Evolutionary conservation across 2,888 invertebrate genomes (phyloP).

Genomic region (Dasysyrphus tricinctus): DNA sequence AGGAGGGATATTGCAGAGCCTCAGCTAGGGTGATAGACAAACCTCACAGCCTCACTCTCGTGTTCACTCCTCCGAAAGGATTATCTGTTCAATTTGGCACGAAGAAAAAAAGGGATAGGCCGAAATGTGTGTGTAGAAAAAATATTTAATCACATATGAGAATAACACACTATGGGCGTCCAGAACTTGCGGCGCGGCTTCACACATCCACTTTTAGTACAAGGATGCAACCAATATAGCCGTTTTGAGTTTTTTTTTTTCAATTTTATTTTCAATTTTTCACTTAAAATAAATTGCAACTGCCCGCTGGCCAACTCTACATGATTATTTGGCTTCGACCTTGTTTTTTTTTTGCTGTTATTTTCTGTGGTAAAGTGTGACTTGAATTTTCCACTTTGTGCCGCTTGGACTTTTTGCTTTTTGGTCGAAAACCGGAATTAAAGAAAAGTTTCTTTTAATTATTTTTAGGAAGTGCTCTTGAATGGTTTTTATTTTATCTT

Average conservation of each 20-base stretch:
- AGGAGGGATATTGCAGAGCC: constrained; percentile 8
- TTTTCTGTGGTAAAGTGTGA: background rate
- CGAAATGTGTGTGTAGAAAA: background rate
- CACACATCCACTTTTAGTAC: constrained; percentile 13
- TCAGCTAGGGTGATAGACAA: constrained; percentile 5
- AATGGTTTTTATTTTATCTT: background rate
- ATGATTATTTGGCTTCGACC: constrained; percentile 63
- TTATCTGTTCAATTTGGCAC: constrained; percentile 59
- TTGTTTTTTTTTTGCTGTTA: constrained; percentile 37
- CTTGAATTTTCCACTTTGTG: constrained; percentile 33
- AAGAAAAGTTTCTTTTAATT: constrained; percentile 38
- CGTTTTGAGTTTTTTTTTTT: constrained; percentile 13
- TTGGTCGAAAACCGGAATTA: constrained; percentile 54
- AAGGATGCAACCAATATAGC: constrained; percentile 34
- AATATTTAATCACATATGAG: constrained; percentile 47
- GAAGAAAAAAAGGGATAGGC: constrained; percentile 9
- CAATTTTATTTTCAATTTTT: constrained; percentile 52
- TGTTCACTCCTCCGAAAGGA: constrained; percentile 54
- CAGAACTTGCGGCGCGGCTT: background rate
- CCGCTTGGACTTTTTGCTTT: constrained; percentile 16
- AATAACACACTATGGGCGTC: constrained; percentile 22
- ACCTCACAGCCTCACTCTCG: constrained; percentile 8
- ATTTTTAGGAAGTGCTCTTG: constrained; percentile 41
- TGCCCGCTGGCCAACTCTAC: constrained; percentile 24
- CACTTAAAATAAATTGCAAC: constrained; percentile 44